Evolutionary conservation across 2,113 vertebrate genomes (phyloP), one percentile per base, ranked within the genome.

Genomic region (Gopherus flavomarginatus): DNA sequence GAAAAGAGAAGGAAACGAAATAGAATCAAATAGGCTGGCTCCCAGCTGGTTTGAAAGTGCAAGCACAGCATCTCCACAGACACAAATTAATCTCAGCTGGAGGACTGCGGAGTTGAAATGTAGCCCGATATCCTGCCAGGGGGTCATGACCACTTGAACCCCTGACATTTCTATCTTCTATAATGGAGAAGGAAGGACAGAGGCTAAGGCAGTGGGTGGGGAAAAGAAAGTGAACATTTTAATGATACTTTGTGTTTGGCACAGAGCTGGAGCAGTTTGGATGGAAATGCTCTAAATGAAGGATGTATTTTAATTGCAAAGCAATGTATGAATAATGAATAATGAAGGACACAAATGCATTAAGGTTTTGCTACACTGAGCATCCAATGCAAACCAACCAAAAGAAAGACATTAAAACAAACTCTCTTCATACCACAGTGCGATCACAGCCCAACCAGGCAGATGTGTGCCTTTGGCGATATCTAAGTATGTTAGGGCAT

Each of bases 401-500:
- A 4, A 4, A 49, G 29, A 89, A 81, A 75, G 31, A 50, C 11
- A 42, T 49, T 7, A 31, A 56, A 83, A 8, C 31, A 82, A 24
- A 3, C 65, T 69, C 29, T 0, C 5, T 1, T 26, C 19, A 4
- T 44, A 81, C 1, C 6, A 0, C 1, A 72, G 75, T 13, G n/a
- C 1, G 0, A 1, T 27, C 57, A 49, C 29, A 35, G 6, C 52
- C n/a, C 38, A 53, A 1, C 21, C 0, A 0, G 69, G 1, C 53
- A n/a, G 81, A 49, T 22, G 17, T 2, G 2, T 14, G 59, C 59
- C 42, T 21, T 21, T 22, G 54, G 81, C 54, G 31, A 56, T 31
- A 10, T 19, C 11, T 44, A 29, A 11, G 21, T 16, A 47, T 4
- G 1, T 13, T 4, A n/a, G 57, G 42, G 13, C 0, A 0, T 0